Evolutionary conservation across 2,797 vertebrate genomes (phyloP).

Genomic region (Enteromius viviparus): DNA sequence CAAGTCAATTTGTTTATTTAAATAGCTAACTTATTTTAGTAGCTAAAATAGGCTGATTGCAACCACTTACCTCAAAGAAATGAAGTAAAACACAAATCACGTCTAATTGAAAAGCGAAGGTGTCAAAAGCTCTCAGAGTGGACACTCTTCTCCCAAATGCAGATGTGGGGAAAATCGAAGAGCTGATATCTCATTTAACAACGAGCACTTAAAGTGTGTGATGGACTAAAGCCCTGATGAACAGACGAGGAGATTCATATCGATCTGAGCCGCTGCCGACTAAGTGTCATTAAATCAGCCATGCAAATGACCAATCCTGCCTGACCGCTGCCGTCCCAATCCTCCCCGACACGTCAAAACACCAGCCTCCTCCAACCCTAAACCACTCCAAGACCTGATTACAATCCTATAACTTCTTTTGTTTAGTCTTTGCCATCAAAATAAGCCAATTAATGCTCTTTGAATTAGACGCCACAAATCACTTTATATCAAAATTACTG

Average conservation of each 20-base stretch:
- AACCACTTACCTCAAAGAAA: too few species aligned
- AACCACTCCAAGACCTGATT: neutral
- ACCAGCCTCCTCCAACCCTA: neutral
- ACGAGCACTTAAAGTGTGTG: slow-evolving; percentile 1
- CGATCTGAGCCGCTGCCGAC: slow-evolving; percentile 54
- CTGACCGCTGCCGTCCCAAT: slow-evolving; percentile 6
- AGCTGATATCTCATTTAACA: slow-evolving; percentile 34
- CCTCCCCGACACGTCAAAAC: neutral
- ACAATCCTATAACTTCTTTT: slow-evolving; percentile 1
- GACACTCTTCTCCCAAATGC: neutral
- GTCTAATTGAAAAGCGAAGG: slow-evolving; percentile 23
- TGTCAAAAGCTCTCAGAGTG: slow-evolving; percentile 4
- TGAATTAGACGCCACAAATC: slow-evolving; percentile 1
- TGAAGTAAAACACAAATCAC: neutral
- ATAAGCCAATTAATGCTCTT: neutral
- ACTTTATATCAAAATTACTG: neutral
- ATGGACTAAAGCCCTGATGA: slow-evolving; percentile 45
- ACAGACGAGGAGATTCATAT: slow-evolving; percentile 44
- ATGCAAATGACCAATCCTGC: slow-evolving; percentile 52
- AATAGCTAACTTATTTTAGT: too few species aligned
- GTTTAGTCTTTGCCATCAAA: neutral
- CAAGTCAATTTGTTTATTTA: too few species aligned
- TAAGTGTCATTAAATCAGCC: slow-evolving; percentile 60
- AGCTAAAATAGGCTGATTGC: too few species aligned
- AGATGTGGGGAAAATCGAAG: slow-evolving; percentile 21